A percentile compares a stretch with the other conserved stretches of the same genome.
Evolutionary conservation across 2,797 vertebrate species (phyloP).

Genomic region (Poeciliopsis gracilis): DNA sequence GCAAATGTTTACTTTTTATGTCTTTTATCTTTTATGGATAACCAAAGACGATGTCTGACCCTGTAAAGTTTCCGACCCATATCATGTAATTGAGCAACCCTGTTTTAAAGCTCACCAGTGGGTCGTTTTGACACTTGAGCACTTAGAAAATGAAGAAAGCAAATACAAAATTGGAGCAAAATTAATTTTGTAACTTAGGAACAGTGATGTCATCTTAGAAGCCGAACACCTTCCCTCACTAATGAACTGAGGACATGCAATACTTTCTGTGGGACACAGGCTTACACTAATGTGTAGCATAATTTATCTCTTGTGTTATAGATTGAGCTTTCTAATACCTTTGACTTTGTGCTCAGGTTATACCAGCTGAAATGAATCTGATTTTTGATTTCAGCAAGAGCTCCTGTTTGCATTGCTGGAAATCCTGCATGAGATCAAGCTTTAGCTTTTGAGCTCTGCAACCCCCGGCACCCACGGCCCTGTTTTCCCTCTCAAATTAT

Average conservation of each 20-base stretch:
- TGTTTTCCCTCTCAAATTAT: constrained; percentile 26
- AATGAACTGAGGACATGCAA: constrained; percentile 1
- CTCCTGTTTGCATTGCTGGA: constrained; percentile 44
- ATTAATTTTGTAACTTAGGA: background rate
- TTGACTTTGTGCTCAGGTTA: constrained; percentile 28
- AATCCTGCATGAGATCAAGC: constrained; percentile 36
- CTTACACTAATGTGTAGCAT: background rate
- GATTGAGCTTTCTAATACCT: background rate
- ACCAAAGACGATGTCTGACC: background rate
- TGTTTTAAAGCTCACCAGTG: background rate
- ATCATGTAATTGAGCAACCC: background rate
- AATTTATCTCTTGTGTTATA: background rate
- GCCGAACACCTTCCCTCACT: background rate
- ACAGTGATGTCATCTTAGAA: constrained; percentile 5
- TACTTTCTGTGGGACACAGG: background rate
- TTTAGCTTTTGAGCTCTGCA: constrained; percentile 40
- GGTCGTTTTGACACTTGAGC: background rate
- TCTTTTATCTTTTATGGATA: background rate
- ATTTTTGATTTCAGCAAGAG: constrained; percentile 30
- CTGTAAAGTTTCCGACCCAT: background rate
- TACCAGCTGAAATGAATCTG: constrained; percentile 26
- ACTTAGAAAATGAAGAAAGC: background rate
- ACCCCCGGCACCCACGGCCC: background rate
- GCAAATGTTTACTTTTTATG: background rate
- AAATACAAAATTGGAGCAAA: constrained; percentile 13